Conservation (phyloP, 2,797 vertebrate genomes). For the Echiichthys vipera region DNA sequence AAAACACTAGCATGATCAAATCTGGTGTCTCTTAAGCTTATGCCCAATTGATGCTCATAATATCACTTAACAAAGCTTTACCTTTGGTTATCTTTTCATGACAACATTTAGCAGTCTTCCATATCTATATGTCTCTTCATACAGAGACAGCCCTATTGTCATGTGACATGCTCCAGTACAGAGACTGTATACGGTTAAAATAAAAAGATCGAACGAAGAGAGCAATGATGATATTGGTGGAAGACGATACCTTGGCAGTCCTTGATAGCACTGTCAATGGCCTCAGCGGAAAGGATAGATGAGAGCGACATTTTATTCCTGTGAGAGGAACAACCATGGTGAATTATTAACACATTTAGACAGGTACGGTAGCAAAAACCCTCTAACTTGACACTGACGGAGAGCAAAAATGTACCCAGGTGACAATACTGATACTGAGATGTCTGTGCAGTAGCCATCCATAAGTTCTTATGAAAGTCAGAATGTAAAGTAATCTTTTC, state of each 20-base stretch:
- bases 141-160: not conserved
- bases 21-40: not conserved
- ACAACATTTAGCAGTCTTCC: not conserved
- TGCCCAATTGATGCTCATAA: not conserved
- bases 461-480: not conserved
- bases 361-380: slow-evolving; percentile 38
- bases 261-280: slow-evolving; percentile 92
- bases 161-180: not conserved
- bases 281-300: slow-evolving; percentile 92
- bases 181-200: slow-evolving; percentile 8
- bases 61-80: not conserved
- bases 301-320: slow-evolving; percentile 94
- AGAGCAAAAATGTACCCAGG: slow-evolving; percentile 12
- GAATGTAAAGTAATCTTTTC: not conserved
- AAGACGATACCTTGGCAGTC: slow-evolving; percentile 96
- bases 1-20: not conserved
- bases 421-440: not conserved
- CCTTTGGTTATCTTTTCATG: not conserved
- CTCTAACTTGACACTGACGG: slow-evolving; percentile 5
- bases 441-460: not conserved
- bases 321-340: slow-evolving; percentile 66
- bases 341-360: slow-evolving; percentile 73
- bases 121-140: not conserved
- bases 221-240: slow-evolving; percentile 66
- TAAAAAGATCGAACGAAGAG: slow-evolving; percentile 36